Percentiles rank a stretch among this genome's conserved stretches.
phyloP scores from a whole-genome alignment of 2,888 invertebrate genomes.

The Lymantria monacha region DNA sequence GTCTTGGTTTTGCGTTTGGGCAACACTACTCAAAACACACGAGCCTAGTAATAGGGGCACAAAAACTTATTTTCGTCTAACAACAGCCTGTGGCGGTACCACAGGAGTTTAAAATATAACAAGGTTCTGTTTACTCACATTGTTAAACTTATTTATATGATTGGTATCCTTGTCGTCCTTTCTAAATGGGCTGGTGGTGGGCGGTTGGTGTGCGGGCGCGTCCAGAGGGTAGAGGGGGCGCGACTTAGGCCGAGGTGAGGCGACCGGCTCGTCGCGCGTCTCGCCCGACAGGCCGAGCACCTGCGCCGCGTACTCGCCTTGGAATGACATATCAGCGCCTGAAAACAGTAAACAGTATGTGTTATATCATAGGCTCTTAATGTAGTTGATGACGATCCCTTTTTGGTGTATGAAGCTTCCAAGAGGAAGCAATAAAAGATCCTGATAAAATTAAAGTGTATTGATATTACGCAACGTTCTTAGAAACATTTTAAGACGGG shows the following conservation, averaged over 20 bases:
- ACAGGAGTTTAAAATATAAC: no score
- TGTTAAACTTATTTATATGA: conserved; percentile 50
- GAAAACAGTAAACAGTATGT: conserved; percentile 22
- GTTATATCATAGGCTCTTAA: neutral
- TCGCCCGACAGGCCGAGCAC: conserved; percentile 89
- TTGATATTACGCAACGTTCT: no score
- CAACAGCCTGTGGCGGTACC: no score
- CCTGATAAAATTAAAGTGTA: no score
- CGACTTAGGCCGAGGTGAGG: conserved; percentile 44
- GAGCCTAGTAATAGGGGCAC: no score
- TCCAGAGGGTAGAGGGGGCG: conserved; percentile 36
- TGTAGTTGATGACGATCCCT: no score
- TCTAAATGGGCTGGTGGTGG: conserved; percentile 37
- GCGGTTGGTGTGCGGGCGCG: conserved; percentile 36
- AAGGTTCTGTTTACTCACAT: conserved; percentile 32
- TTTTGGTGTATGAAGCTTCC: no score
- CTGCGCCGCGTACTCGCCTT: conserved; percentile 96
- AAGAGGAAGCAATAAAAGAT: no score
- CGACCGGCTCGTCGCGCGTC: conserved; percentile 41
- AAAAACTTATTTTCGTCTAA: no score
- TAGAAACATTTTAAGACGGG: no score
- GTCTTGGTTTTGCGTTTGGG: no score
- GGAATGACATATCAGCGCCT: conserved; percentile 93
- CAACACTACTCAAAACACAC: no score
- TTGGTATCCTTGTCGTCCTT: conserved; percentile 56